These are phyloP conservation scores for Phymatocera aterrima DNA, from an alignment of 2,888 invertebrate genomes.

Conservation along the genomic window DNA sequence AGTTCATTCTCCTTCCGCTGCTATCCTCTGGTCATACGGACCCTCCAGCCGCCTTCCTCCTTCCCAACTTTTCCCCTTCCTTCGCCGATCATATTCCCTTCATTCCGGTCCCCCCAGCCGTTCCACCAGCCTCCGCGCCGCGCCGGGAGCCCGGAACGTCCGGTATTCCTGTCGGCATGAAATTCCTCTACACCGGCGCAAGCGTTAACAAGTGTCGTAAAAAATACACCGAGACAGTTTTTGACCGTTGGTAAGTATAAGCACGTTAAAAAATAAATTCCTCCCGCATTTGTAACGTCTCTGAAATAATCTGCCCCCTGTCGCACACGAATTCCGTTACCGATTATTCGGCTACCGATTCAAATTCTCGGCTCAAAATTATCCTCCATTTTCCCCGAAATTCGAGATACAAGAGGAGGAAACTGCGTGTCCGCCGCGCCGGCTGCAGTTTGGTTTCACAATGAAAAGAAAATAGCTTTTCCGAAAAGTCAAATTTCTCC, in stretches of 20 bases:
- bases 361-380: no score
- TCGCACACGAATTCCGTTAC: no score
- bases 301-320: no score
- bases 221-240: conserved; percentile 14
- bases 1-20: conserved; percentile 39
- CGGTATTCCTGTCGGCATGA: conserved; percentile 17
- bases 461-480: no score
- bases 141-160: conserved; percentile 37
- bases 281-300: neutral
- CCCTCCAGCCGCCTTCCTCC: conserved; percentile 30
- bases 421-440: no score
- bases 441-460: no score
- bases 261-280: no score
- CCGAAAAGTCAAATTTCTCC: no score
- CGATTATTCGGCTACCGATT: no score
- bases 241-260: neutral
- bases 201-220: conserved; percentile 3
- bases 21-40: conserved; percentile 36
- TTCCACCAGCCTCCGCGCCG: conserved; percentile 12
- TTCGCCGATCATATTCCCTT: conserved; percentile 19
- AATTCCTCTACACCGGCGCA: conserved; percentile 32
- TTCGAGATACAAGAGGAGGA: no score
- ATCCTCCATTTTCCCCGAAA: no score
- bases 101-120: conserved; percentile 38
- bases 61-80: conserved; percentile 37